A percentile compares a stretch with the other conserved stretches of the same genome.
Conservation (phyloP, 2,797 vertebrate species). For the Megaceryle alcyon region DNA sequence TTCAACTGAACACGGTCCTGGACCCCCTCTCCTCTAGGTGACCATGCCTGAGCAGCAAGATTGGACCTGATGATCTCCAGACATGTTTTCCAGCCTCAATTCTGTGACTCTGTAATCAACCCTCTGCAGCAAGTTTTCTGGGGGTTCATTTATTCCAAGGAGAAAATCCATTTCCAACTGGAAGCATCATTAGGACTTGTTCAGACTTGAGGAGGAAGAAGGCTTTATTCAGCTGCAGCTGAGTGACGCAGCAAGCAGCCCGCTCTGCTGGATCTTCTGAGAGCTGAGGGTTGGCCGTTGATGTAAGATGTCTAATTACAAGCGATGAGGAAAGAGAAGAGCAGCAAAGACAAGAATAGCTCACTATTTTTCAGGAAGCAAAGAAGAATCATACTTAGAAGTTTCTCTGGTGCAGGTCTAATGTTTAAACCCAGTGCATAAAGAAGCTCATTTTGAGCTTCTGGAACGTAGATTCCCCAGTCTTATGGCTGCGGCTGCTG, state of each 20-base stretch:
- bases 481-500: not conserved
- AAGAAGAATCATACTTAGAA: not conserved
- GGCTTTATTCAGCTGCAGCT: not conserved
- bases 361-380: not conserved
- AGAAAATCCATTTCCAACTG: not conserved
- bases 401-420: not conserved
- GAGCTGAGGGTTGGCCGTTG: not conserved
- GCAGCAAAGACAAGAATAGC: not conserved
- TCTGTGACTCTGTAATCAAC: not conserved
- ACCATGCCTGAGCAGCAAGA: not conserved
- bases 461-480: not conserved
- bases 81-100: not conserved
- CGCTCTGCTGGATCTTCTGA: not conserved
- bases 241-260: not conserved
- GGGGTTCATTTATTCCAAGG: not conserved
- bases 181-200: not conserved
- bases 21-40: not conserved
- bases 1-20: not conserved
- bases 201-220: not conserved
- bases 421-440: not conserved
- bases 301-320: not conserved
- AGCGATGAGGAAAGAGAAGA: not conserved
- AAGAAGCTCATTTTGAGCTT: not conserved
- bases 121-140: not conserved
- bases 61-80: not conserved